These are phyloP conservation scores for Eretmodus cyanostictus DNA, from an alignment of 2,113 vertebrate genomes.

Conservation along the genomic window DNA sequence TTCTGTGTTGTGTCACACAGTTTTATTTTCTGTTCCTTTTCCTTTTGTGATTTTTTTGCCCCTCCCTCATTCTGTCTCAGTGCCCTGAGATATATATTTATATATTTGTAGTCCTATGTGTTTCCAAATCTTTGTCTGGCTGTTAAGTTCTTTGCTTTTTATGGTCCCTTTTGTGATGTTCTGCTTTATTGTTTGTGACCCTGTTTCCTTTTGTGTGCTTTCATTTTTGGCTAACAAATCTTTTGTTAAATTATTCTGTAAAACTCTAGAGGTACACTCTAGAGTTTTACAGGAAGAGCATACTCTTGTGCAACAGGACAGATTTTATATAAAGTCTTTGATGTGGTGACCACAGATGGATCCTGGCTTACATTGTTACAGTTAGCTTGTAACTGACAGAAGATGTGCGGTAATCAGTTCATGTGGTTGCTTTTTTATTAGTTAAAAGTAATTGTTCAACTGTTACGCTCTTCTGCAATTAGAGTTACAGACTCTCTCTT, in stretches of 20 bases:
- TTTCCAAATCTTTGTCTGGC: not conserved
- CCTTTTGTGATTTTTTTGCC: not conserved
- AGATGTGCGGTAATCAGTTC: not conserved
- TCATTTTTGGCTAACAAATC: not conserved
- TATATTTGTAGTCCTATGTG: not conserved
- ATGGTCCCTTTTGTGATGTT: not conserved
- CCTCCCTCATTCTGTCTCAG: not conserved
- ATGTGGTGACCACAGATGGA: not conserved
- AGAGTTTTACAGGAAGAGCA: not conserved
- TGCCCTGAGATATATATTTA: not conserved
- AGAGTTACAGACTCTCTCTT: not conserved
- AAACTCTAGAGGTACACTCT: not conserved
- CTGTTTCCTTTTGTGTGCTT: not conserved
- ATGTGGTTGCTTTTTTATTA: not conserved
- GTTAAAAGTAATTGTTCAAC: not conserved
- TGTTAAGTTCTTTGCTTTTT: not conserved
- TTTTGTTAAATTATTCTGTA: not conserved
- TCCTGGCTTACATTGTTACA: not conserved
- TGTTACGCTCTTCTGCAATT: not conserved
- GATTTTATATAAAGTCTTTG: not conserved
- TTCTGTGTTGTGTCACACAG: not conserved
- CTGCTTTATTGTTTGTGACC: not conserved
- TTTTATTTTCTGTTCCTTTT: not conserved
- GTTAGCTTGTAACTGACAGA: not conserved
- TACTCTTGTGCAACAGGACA: not conserved